Base-by-base conservation (phyloP, 1,140 invertebrate genomes). In the Periplaneta americana region DNA sequence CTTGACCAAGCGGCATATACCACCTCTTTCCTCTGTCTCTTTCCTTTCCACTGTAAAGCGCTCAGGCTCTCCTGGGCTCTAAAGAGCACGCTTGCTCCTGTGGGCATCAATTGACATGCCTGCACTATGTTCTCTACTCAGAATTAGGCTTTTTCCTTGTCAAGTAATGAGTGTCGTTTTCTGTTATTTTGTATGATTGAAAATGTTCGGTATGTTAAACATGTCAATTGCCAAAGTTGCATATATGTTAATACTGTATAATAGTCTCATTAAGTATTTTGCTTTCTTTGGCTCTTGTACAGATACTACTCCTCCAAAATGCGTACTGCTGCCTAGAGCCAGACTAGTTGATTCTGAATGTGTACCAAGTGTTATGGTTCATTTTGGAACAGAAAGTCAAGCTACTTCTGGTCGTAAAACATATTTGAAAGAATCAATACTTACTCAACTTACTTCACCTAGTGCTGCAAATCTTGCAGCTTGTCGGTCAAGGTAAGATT, bases 231-330 rank as follows among this genome's bases (percentile, higher is more conserved):
- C n/a, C n/a, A n/a, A n/a, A n/a, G n/a, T n/a, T n/a, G n/a, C n/a
- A n/a, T n/a, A n/a, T n/a, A n/a, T n/a, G n/a, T n/a, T n/a, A n/a
- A 78, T 82, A 82, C 80, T 22, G 82, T 82, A 66, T 82, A 75
- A 78, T 80, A 4, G 13, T 79, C 36, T 37, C 36, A 3, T 35
- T 2, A 2, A 28, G 34, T 79, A 79, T 79, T 48, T 6, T 79
- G 3, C 31, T 33, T 79, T 35, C 78, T 79, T 32, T 79, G 33
- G 6, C n/a, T 22, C 34, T 80, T 34, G 17, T 80, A n/a, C 28
- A 36, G 33, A 57, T 37, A 79, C 78, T 11, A 79, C 78, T 31
- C 78, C 78, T 48, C 78, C 78, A 0, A 79, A 79, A 74, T 18
- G 34, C 22, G 31, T 79, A 18, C n/a, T 79, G 18, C 13, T 18